phyloP scores from a whole-genome alignment of 2,888 invertebrate species.

The Ophion ventricosus region DNA sequence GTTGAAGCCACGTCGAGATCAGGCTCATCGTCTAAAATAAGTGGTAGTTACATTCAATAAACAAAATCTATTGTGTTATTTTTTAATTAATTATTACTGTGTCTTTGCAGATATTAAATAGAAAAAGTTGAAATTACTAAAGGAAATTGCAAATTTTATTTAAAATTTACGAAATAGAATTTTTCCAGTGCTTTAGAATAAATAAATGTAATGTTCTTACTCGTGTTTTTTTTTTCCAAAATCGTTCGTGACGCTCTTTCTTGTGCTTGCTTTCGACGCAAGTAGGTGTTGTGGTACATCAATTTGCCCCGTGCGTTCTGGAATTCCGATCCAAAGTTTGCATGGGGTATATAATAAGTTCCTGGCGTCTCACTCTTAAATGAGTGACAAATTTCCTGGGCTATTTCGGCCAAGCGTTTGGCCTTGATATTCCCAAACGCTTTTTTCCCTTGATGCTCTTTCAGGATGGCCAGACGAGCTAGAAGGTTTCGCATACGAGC shows the following conservation, averaged over 20 bases:
- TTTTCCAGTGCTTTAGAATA: constrained; percentile 5
- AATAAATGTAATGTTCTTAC: constrained; percentile 8
- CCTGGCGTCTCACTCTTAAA: constrained; percentile 1
- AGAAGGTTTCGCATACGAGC: constrained; percentile 2
- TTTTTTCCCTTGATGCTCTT: constrained; percentile 15
- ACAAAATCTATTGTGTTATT: constrained; percentile 8
- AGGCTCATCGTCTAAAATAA: constrained; percentile 9
- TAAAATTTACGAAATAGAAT: neutral
- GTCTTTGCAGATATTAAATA: constrained; percentile 19
- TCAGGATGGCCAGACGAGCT: constrained; percentile 7
- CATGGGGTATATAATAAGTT: constrained; percentile 16
- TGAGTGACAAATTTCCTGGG: constrained; percentile 1
- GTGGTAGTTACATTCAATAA: constrained; percentile 1
- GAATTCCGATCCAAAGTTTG: constrained; percentile 11
- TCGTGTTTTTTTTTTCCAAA: constrained; percentile 12
- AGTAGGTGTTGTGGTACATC: neutral
- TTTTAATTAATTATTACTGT: constrained; percentile 9
- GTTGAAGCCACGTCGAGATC: constrained; percentile 14
- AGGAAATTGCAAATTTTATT: neutral
- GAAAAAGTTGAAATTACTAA: neutral
- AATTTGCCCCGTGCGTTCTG: constrained; percentile 12
- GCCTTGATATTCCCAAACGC: neutral
- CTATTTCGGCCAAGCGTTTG: constrained; percentile 15
- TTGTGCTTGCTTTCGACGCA: constrained; percentile 5
- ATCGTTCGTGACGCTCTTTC: constrained; percentile 7